These are phyloP conservation scores for Germaria angustata DNA, from an alignment of 2,888 invertebrate species.

Conservation along the genomic window DNA sequence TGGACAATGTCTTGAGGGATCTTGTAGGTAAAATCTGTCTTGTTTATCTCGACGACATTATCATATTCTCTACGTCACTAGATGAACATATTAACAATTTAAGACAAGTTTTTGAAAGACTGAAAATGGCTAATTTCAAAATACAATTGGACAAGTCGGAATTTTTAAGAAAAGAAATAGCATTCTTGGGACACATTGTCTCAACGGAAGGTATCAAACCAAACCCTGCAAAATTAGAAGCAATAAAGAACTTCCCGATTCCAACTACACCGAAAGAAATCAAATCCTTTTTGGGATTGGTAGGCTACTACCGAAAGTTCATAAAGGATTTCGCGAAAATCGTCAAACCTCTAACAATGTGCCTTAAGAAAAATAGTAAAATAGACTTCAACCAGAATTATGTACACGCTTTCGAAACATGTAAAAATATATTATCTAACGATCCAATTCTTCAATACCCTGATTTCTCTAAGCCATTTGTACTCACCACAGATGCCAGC, in stretches of 20 bases:
- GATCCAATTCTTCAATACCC: slow-evolving; percentile 58
- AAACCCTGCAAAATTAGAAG: no score
- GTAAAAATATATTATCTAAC: slow-evolving; percentile 63
- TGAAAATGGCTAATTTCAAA: slow-evolving; percentile 24
- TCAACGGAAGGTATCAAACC: background rate
- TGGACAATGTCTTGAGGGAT: slow-evolving; percentile 25
- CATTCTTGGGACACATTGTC: slow-evolving; percentile 1
- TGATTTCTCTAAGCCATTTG: slow-evolving; percentile 72
- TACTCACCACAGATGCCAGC: slow-evolving; percentile 73
- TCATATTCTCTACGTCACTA: slow-evolving; percentile 14
- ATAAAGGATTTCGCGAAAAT: no score
- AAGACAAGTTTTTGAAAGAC: slow-evolving; percentile 17
- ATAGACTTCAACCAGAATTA: slow-evolving; percentile 18
- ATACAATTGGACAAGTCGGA: no score
- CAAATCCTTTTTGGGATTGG: no score
- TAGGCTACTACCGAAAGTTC: no score
- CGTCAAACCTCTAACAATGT: no score
- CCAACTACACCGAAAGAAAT: background rate
- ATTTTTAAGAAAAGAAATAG: background rate
- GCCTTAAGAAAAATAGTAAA: slow-evolving; percentile 38
- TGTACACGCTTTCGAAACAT: slow-evolving; percentile 54
- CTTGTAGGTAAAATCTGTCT: slow-evolving; percentile 25
- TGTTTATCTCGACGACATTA: slow-evolving; percentile 38
- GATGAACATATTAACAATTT: slow-evolving; percentile 22
- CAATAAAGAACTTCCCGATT: no score